Base-by-base conservation (phyloP, 2,888 invertebrate genomes). In the Parnassius smintheus region DNA sequence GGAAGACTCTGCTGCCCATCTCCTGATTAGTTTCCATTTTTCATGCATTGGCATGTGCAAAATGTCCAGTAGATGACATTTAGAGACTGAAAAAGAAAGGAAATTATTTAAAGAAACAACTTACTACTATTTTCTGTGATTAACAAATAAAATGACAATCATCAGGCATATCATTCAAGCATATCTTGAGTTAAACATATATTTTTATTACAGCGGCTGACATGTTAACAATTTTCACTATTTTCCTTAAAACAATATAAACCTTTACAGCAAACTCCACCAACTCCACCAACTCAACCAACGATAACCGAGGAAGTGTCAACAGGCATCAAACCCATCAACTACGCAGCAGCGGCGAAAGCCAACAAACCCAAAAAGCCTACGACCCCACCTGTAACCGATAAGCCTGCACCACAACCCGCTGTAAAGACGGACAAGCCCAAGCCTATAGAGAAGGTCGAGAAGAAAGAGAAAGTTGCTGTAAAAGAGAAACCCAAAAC, bases 311-410 rank as follows among this genome's bases (percentile, higher is more conserved):
- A 80, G 35, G 85, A 82, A 12, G 46, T 70, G 0, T 62, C 68
- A 35, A 69, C 57, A 0, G 85, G 82, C 0, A 72, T 79, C 50
- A 91, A 91, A 64, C 91, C 91, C 0, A 86, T 91, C 25, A 91
- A 91, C 80, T 91, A 91, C 69, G 91, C 91, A 8, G 91, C 91
- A 0, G 91, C 91, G 0, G 91, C 91, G 10, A 85, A 83, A 62
- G 89, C 91, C 0, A 86, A 83, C 75, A 91, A 90, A 54, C 86
- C 90, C 3, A 87, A 87, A 35, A 82, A 83, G 48, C 71, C 82
- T 8, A 68, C 74, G 1, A 65, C 79, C 0, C 77, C 81, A 0
- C 75, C 77, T 8, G 63, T 70, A 2, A 63, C 70, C 1, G 77
- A 80, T n/a, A 77, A 78, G 50, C 65, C 59, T 64, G 4, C 65